A percentile compares a stretch with the other conserved stretches of the same genome.
Evolutionary conservation across 2,113 vertebrate species (phyloP).

Genomic region (Phylloscopus trochiloides): DNA sequence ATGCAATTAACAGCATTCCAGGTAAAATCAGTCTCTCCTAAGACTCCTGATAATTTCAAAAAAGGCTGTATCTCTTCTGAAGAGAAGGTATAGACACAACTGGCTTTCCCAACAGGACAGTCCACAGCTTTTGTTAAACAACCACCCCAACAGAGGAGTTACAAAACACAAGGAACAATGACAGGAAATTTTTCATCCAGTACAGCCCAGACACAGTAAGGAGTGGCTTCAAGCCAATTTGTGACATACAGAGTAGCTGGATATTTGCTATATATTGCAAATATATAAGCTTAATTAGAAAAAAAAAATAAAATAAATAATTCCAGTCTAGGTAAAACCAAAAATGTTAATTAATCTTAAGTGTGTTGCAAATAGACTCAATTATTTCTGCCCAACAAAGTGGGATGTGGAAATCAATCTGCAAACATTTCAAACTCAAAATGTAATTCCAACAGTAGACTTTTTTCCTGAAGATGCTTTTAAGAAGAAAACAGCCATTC

Average conservation of each 20-base stretch:
- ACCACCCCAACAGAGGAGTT: background rate
- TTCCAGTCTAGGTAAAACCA: background rate
- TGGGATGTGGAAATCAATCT: background rate
- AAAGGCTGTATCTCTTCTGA: background rate
- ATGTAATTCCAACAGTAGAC: background rate
- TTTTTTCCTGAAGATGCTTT: background rate
- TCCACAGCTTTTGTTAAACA: background rate
- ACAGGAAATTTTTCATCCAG: background rate
- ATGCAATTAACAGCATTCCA: background rate
- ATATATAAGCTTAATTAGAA: background rate
- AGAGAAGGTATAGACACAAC: background rate
- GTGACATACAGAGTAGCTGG: background rate
- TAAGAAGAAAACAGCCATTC: background rate
- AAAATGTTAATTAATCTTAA: background rate
- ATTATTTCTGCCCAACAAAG: background rate
- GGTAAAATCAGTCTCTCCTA: background rate
- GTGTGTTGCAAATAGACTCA: background rate
- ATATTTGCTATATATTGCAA: background rate
- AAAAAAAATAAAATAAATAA: background rate
- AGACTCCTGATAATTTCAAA: background rate
- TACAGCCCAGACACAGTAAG: background rate
- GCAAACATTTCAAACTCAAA: background rate
- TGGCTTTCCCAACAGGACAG: background rate
- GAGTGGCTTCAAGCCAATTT: background rate
- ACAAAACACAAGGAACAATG: background rate